These are phyloP conservation scores for Cantharis rustica DNA, from an alignment of 2,888 invertebrate species.

Conservation along the genomic window DNA sequence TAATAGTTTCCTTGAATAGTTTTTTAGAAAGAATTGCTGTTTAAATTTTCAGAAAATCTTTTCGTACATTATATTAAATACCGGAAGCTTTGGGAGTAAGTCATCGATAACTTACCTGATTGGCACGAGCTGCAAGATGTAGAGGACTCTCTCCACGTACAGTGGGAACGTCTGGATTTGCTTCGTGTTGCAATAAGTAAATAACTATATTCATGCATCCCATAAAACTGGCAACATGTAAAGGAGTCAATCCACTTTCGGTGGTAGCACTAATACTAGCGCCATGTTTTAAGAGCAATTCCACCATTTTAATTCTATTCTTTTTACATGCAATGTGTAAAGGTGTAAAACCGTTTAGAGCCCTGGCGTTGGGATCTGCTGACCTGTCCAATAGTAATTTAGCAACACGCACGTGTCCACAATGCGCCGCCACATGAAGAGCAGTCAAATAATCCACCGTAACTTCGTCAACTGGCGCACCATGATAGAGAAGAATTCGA, in stretches of 20 bases:
- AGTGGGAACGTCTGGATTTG: slow-evolving; percentile 91
- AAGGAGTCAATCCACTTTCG: slow-evolving; percentile 87
- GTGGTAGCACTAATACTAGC: slow-evolving; percentile 80
- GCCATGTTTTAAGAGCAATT: slow-evolving; percentile 92
- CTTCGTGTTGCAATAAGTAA: slow-evolving; percentile 91
- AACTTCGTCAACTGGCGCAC: slow-evolving; percentile 98
- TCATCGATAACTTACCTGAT: slow-evolving; percentile 65
- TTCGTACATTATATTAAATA: too few species aligned
- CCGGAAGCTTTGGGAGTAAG: neutral
- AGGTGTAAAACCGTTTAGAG: slow-evolving; percentile 96
- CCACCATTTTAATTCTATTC: slow-evolving; percentile 95
- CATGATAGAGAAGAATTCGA: slow-evolving; percentile 85
- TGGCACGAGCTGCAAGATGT: slow-evolving; percentile 94
- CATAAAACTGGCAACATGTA: slow-evolving; percentile 99
- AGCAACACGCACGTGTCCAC: slow-evolving; percentile 92
- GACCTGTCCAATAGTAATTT: slow-evolving; percentile 88
- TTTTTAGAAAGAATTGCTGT: too few species aligned
- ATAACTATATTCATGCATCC: slow-evolving; percentile 99
- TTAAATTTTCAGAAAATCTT: too few species aligned
- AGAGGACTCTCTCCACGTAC: slow-evolving; percentile 96
- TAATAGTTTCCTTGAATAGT: too few species aligned
- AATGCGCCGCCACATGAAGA: slow-evolving; percentile 94
- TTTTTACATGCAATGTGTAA: slow-evolving; percentile 99
- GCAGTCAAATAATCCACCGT: slow-evolving; percentile 98
- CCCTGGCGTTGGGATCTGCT: slow-evolving; percentile 96